phyloP scores from a whole-genome alignment of 1,140 invertebrate genomes.

The Eurosta solidaginis region DNA sequence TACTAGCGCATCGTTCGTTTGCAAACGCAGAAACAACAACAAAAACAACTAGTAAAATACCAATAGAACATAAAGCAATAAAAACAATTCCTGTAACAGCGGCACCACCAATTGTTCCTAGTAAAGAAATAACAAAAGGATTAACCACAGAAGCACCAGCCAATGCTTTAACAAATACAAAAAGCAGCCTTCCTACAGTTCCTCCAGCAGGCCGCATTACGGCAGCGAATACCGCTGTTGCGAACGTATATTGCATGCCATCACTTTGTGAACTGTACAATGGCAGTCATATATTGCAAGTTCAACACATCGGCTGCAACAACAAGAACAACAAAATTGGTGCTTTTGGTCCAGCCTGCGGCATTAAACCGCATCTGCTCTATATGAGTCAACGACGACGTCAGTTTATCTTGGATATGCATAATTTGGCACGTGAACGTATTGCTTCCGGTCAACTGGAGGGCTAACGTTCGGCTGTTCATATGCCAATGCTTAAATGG shows the following conservation, averaged over 20 bases:
- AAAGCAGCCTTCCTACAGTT: not conserved
- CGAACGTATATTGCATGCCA: constrained; percentile 38
- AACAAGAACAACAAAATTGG: too few species aligned
- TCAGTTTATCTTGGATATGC: constrained; percentile 49
- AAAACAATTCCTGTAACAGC: not conserved
- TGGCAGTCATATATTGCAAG: constrained; percentile 45
- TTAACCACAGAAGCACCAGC: not conserved
- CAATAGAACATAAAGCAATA: not conserved
- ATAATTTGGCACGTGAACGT: constrained; percentile 49
- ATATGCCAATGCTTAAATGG: constrained; percentile 53
- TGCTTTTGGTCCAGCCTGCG: constrained; percentile 41
- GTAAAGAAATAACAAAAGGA: not conserved
- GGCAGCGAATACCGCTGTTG: not conserved
- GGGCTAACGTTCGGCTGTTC: constrained; percentile 44
- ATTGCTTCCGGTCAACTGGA: constrained; percentile 44
- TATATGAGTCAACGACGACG: constrained; percentile 50
- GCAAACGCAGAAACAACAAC: not conserved
- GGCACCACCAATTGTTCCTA: not conserved
- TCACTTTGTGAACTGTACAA: constrained; percentile 47
- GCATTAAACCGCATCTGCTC: constrained; percentile 44
- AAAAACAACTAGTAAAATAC: not conserved
- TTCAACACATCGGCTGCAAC: constrained; percentile 44
- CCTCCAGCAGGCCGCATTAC: not conserved
- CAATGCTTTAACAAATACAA: not conserved
- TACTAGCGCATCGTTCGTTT: not conserved